Percentiles rank a stretch among this genome's conserved stretches.
Evolutionary conservation across 2,113 vertebrate species (phyloP).

Genomic region (Malaclemys terrapin): DNA sequence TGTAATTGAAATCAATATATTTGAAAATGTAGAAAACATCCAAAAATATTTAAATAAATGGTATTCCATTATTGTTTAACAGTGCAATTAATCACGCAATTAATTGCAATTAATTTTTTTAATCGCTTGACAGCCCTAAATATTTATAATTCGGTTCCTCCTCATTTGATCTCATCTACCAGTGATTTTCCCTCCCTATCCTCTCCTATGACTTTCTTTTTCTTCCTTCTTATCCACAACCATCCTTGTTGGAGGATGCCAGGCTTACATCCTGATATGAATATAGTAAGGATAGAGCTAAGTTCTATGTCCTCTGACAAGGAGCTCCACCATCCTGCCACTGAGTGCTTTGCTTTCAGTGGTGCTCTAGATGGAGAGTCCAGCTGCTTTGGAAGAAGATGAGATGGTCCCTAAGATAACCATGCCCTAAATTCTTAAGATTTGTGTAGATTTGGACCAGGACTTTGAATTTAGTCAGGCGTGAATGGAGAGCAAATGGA

Average conservation of each 20-base stretch:
- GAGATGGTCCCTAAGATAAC: neutral
- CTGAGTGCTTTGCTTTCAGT: neutral
- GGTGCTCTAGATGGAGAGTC: neutral
- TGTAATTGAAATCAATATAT: too few species aligned
- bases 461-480: neutral
- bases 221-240: neutral
- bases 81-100: too few species aligned
- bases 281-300: neutral
- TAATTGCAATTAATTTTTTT: too few species aligned
- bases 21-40: too few species aligned
- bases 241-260: neutral
- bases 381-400: neutral
- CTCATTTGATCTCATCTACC: neutral
- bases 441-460: neutral
- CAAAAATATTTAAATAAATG: too few species aligned
- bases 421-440: neutral
- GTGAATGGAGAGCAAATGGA: too few species aligned
- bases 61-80: too few species aligned
- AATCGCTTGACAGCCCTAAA: too few species aligned
- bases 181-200: neutral
- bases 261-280: neutral
- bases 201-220: neutral
- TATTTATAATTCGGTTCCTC: too few species aligned
- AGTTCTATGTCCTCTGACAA: neutral
- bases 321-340: neutral